Conservation (phyloP, 2,797 vertebrate species). For the Mionectes olivaceus region DNA sequence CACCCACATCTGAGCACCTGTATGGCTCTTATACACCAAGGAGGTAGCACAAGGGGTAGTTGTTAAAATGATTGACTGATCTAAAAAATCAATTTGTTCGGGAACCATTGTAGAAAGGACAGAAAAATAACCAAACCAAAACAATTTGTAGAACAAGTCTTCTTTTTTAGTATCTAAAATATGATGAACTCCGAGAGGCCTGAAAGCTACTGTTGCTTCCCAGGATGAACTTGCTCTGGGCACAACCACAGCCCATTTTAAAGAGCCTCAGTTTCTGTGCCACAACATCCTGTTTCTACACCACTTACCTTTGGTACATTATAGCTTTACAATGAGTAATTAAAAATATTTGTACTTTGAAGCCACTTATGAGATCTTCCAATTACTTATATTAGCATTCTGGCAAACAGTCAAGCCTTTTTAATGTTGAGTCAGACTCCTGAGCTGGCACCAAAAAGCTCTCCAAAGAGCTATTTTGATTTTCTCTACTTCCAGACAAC, state of each 20-base stretch:
- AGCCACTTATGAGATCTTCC: conserved; percentile 41
- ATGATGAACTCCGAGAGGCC: background rate
- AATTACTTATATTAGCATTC: conserved; percentile 58
- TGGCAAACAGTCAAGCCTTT: conserved; percentile 52
- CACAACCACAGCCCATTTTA: background rate
- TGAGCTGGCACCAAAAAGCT: conserved; percentile 4
- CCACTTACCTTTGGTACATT: background rate
- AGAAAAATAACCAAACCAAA: background rate
- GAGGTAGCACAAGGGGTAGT: accelerated
- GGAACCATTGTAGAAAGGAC: background rate
- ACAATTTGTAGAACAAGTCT: background rate
- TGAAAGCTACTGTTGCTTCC: background rate
- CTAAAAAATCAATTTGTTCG: background rate
- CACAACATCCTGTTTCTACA: background rate
- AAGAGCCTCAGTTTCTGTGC: background rate
- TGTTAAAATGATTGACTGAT: background rate
- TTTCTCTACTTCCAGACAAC: background rate
- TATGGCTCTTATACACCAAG: background rate
- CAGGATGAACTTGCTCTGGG: background rate
- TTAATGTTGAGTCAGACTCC: conserved; percentile 13
- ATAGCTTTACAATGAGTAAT: conserved; percentile 27
- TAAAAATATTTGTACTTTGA: conserved; percentile 62
- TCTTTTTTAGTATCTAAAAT: background rate
- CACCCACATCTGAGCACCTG: background rate
- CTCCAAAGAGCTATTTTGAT: conserved; percentile 1